These are phyloP conservation scores for Mungos mungo DNA, from an alignment of 2,113 vertebrate genomes.

Conservation along the genomic window DNA sequence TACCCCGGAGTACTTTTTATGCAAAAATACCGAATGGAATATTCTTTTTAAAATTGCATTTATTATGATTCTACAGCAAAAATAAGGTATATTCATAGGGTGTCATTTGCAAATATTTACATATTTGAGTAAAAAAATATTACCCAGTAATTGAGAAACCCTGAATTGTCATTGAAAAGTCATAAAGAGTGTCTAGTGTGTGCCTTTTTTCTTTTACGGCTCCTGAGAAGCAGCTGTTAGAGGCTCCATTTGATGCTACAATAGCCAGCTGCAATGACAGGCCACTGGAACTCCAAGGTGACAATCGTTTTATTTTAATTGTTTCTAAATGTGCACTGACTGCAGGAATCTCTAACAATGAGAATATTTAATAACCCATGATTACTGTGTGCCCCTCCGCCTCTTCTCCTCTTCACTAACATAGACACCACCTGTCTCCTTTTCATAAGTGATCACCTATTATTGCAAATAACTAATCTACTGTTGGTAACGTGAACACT, in stretches of 20 bases:
- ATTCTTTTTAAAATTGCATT: background rate
- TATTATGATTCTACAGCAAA: background rate
- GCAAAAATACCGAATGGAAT: background rate
- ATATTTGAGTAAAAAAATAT: constrained; percentile 22
- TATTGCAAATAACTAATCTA: background rate
- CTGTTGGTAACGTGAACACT: background rate
- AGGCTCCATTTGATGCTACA: background rate
- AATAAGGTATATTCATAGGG: background rate
- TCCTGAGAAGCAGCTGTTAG: constrained; percentile 1
- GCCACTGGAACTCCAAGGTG: constrained; percentile 2
- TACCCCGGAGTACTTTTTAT: background rate
- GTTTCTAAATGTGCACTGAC: constrained; percentile 52
- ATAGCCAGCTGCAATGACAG: background rate
- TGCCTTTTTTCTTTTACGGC: background rate
- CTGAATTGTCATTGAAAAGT: background rate
- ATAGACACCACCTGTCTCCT: background rate
- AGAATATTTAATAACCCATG: constrained; percentile 36
- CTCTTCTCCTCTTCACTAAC: constrained; percentile 22
- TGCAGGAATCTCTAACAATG: background rate
- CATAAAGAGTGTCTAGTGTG: background rate
- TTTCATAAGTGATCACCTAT: background rate
- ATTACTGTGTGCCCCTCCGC: background rate
- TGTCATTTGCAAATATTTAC: constrained; percentile 21
- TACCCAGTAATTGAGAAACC: background rate
- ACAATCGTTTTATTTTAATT: constrained; percentile 49